These are phyloP conservation scores for Halictus rubicundus DNA, from an alignment of 1,140 invertebrate species.

Conservation along the genomic window DNA sequence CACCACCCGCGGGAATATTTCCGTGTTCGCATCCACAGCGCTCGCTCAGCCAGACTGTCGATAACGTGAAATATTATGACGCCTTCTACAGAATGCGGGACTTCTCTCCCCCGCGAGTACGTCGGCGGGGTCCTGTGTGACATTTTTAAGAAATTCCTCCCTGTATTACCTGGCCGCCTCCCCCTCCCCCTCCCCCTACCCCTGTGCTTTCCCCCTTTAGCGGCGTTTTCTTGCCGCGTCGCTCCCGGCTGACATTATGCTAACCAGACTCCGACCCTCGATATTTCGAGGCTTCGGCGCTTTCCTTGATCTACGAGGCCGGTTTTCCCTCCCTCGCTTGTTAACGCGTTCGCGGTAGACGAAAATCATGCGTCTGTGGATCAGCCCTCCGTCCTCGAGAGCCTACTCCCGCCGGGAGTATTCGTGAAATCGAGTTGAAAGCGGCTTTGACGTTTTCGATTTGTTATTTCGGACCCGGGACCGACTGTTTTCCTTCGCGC, in stretches of 20 bases:
- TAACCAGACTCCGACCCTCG: conserved; percentile 71
- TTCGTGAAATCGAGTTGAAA: conserved; percentile 17
- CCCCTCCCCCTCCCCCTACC: too few species aligned
- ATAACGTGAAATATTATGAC: conserved; percentile 63
- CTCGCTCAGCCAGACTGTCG: conserved; percentile 33
- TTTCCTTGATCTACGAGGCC: conserved; percentile 72
- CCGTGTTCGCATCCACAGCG: conserved; percentile 11
- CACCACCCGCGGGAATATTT: conserved; percentile 48
- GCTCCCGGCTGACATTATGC: conserved; percentile 74
- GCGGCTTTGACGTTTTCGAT: conserved; percentile 18
- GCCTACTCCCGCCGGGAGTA: neutral
- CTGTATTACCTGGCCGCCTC: conserved; percentile 41
- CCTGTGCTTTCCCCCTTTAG: neutral
- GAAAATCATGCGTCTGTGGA: neutral
- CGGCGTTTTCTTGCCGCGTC: conserved; percentile 49
- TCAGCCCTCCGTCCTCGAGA: neutral
- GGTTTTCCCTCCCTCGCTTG: conserved; percentile 30
- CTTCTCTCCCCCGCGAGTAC: conserved; percentile 34
- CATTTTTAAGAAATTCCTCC: conserved; percentile 77
- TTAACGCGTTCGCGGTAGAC: conserved; percentile 31
- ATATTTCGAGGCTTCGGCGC: conserved; percentile 70
- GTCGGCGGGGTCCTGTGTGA: conserved; percentile 62
- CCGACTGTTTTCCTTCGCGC: neutral
- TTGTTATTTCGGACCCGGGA: conserved; percentile 20
- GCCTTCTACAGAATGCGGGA: conserved; percentile 47